Percentiles rank a stretch among this genome's conserved stretches.
phyloP scores from a whole-genome alignment of 2,113 vertebrate species.

The Pao palembangensis region DNA sequence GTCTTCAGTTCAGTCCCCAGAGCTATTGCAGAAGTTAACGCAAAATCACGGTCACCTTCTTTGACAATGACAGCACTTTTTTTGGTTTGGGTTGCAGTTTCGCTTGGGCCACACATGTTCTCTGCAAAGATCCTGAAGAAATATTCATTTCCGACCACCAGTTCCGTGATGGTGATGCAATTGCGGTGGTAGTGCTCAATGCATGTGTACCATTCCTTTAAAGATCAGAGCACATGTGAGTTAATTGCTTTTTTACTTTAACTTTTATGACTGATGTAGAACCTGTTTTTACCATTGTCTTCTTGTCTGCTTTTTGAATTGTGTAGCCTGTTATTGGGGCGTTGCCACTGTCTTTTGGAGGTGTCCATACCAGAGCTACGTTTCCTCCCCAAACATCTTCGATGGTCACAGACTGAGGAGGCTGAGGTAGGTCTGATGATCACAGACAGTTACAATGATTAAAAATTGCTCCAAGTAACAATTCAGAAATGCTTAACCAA shows the following conservation, averaged over 20 bases:
- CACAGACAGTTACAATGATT: neutral
- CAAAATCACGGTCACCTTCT: conserved; percentile 77
- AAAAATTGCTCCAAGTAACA: neutral
- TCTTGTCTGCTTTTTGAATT: conserved; percentile 98
- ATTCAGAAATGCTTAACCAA: neutral
- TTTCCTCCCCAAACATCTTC: conserved; percentile 96
- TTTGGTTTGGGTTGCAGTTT: conserved; percentile 87
- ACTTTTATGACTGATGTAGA: neutral
- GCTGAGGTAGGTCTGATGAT: conserved; percentile 86
- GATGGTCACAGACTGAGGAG: conserved; percentile 85
- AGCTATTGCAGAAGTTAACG: neutral
- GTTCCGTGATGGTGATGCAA: conserved; percentile 87
- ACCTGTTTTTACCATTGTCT: conserved; percentile 84
- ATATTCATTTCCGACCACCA: conserved; percentile 95
- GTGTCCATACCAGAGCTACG: conserved; percentile 89
- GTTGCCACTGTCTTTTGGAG: conserved; percentile 90
- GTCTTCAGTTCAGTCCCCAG: conserved; percentile 34
- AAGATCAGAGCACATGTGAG: neutral
- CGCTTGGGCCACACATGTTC: conserved; percentile 94
- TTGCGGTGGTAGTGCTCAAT: conserved; percentile 94
- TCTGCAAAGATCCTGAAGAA: conserved; percentile 93
- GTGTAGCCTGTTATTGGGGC: conserved; percentile 93
- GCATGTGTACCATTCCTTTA: conserved; percentile 78
- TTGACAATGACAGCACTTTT: conserved; percentile 91
- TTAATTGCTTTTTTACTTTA: neutral